Conservation (phyloP, 1,140 invertebrate species). For the Anastrepha ludens region DNA sequence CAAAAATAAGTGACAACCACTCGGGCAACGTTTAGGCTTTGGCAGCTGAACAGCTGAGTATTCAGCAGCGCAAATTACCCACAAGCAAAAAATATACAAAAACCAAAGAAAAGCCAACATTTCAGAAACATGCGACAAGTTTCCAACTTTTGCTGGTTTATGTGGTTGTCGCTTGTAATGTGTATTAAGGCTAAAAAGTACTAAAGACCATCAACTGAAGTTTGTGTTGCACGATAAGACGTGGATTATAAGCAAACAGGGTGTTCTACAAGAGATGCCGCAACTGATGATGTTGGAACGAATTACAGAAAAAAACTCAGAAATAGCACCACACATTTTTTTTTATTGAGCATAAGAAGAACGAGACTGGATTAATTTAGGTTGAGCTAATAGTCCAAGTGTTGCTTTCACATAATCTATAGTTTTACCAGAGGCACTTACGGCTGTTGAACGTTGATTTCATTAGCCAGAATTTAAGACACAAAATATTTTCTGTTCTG, state of each 20-base stretch:
- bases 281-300: no score
- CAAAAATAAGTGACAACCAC: slow-evolving; percentile 25
- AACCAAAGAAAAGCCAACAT: background rate
- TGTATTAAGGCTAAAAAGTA: background rate
- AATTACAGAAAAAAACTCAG: no score
- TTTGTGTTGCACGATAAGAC: background rate
- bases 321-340: no score
- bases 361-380: no score
- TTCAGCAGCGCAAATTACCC: background rate
- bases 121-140: slow-evolving; percentile 24
- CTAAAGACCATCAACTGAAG: background rate
- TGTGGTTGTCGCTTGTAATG: background rate
- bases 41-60: slow-evolving; percentile 11
- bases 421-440: no score
- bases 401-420: no score
- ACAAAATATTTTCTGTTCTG: no score
- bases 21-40: background rate
- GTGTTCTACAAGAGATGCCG: background rate
- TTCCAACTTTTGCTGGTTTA: background rate
- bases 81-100: background rate
- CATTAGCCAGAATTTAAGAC: no score
- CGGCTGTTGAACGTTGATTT: no score
- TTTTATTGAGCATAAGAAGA: no score
- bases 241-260: background rate
- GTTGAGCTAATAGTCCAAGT: no score